phyloP scores from a whole-genome alignment of 2,888 invertebrate genomes.

The Pycnomerus fuliginosus region DNA sequence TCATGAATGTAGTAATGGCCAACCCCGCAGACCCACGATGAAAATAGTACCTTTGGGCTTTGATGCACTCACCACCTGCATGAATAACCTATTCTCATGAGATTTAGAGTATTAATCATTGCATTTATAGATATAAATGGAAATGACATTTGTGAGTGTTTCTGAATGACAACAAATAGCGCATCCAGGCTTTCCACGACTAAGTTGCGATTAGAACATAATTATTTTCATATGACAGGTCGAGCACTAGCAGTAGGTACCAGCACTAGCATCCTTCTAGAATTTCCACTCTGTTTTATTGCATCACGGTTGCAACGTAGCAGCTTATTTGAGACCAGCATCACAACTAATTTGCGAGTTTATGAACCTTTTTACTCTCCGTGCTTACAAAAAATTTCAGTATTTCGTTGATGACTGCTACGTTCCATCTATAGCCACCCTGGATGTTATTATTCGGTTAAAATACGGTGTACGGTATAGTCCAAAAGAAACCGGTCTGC shows the following conservation, averaged over 20 bases:
- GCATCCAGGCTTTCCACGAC: background rate
- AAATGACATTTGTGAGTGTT: background rate
- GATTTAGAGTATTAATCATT: too few species aligned
- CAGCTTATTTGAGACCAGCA: constrained; percentile 2
- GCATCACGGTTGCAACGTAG: constrained; percentile 7
- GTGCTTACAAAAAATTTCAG: too few species aligned
- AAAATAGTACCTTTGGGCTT: constrained; percentile 18
- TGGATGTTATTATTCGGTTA: constrained; percentile 1
- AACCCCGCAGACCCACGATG: background rate
- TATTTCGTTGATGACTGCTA: constrained; percentile 2
- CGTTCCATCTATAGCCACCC: background rate
- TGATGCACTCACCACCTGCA: constrained; percentile 14
- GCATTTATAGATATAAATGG: background rate
- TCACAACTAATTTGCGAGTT: constrained; percentile 11
- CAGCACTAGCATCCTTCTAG: background rate
- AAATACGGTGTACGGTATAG: constrained; percentile 3
- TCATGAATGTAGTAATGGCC: constrained; percentile 14
- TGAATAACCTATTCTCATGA: background rate
- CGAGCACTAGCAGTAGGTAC: background rate
- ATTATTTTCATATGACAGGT: background rate
- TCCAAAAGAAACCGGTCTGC: constrained; percentile 10
- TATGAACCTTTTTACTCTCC: constrained; percentile 7
- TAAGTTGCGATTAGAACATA: background rate
- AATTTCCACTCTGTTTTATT: background rate
- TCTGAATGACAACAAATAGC: background rate